phyloP scores from a whole-genome alignment of 2,113 vertebrate genomes.

The Pitta sordida region DNA sequence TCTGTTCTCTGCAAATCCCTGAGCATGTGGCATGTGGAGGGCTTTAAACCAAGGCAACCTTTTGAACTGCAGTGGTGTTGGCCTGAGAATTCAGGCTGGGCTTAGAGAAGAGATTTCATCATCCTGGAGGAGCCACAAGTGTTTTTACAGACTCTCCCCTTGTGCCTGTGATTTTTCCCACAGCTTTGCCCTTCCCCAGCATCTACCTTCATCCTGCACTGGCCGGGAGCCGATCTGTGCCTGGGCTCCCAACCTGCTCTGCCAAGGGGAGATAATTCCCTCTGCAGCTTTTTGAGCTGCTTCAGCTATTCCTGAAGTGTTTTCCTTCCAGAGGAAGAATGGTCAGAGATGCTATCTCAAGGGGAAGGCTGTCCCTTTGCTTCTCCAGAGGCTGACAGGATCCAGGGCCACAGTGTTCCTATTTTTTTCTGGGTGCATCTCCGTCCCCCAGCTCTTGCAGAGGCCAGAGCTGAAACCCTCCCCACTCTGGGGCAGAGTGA shows the following conservation, averaged over 20 bases:
- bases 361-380: neutral
- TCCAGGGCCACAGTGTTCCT: accelerated
- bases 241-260: neutral
- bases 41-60: neutral
- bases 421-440: neutral
- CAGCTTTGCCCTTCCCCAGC: neutral
- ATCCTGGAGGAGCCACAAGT: neutral
- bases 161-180: neutral
- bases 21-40: accelerated
- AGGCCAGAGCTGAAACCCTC: neutral
- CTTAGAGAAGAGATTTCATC: neutral
- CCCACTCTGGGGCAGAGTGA: neutral
- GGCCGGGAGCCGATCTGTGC: accelerated
- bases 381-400: neutral
- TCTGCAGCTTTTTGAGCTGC: neutral
- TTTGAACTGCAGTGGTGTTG: neutral
- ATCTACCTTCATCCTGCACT: neutral
- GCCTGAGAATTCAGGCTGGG: neutral
- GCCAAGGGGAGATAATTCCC: neutral
- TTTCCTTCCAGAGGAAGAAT: neutral
- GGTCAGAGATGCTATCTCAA: neutral
- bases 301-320: neutral
- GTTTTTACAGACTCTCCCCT: neutral
- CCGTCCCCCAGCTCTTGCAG: neutral
- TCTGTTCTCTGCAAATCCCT: neutral